Base-by-base conservation (phyloP, 2,888 invertebrate species). In the Ichneumoninae sp. region DNA sequence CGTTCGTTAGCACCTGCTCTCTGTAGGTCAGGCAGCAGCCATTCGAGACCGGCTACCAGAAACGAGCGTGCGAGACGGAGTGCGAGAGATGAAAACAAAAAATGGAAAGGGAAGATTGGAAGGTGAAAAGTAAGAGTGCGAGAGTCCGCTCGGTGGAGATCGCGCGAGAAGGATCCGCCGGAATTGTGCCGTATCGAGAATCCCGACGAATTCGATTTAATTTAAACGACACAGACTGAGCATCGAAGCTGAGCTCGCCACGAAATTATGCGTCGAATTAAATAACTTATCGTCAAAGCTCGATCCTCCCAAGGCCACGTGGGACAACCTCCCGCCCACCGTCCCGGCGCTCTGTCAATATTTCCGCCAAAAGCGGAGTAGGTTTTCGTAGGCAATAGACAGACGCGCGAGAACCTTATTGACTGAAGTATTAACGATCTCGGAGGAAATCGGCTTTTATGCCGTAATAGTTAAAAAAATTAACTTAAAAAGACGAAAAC, bases 81-180 rank as follows among this genome's bases (percentile, higher is more conserved):
- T 4, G 40, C 26, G 26, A 50, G 19, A 72, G 69, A 80, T 19
- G 30, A 71, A 52, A 19, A 65, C 26, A 75, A 82, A 62, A 79
- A 62, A 80, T 30, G 26, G 36, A 66, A 77, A 76, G 65, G 74
- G 78, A 80, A 76, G 70, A 69, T 70, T 40, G 47, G 86, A 87
- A 86, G 88, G 88, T 80, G 78, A 90, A 91, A 91, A 91, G 90
- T 88, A 89, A 90, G 89, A 90, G 91, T 89, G 75, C 65, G 52
- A 26, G 13, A 10, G 8, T 26, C 13, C 57, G 57, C 57, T 72
- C 40, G 22, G 4, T 13, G 69, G 52, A 69, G 33, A 54, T 54
- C 19, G 13, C 19, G n/a, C 19, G 22, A 36, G 65, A 75, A 26
- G 30, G 54, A 6, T 36, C 33, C 62, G 30, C 13, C 16, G 10